Conservation (phyloP, 2,113 vertebrate genomes). For the Okapia johnstoni region DNA sequence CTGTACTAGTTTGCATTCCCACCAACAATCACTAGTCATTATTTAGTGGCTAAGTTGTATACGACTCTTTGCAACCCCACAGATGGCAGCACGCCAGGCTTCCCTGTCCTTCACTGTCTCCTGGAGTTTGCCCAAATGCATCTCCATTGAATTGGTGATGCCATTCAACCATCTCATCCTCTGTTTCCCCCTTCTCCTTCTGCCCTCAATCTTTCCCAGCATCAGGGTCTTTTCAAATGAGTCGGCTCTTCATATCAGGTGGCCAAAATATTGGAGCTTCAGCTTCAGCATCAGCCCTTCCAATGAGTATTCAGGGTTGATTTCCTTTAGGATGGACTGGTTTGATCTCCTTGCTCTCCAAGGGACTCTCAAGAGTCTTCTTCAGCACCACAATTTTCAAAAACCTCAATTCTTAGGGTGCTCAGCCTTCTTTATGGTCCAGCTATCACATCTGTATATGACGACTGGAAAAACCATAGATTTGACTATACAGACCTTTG, state of each 20-base stretch:
- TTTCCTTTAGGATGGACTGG: not conserved
- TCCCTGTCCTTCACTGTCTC: not conserved
- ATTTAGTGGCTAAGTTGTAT: not conserved
- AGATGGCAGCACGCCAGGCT: accelerated
- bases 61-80: accelerated
- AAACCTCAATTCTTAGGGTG: not conserved
- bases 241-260: not conserved
- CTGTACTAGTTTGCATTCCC: not conserved
- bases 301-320: not conserved
- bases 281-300: not conserved
- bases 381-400: not conserved
- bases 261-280: not conserved
- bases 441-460: not conserved
- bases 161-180: not conserved
- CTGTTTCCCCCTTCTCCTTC: not conserved
- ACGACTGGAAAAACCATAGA: not conserved
- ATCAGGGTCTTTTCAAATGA: not conserved
- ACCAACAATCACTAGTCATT: not conserved
- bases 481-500: not conserved
- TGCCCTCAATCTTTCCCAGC: not conserved
- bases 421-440: not conserved
- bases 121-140: not conserved
- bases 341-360: not conserved
- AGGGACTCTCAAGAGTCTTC: not conserved
- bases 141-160: not conserved